Percentiles rank a stretch among this genome's conserved stretches.
Evolutionary conservation across 2,888 invertebrate species (phyloP).

Genomic region (Trichogramma dendrolimi): DNA sequence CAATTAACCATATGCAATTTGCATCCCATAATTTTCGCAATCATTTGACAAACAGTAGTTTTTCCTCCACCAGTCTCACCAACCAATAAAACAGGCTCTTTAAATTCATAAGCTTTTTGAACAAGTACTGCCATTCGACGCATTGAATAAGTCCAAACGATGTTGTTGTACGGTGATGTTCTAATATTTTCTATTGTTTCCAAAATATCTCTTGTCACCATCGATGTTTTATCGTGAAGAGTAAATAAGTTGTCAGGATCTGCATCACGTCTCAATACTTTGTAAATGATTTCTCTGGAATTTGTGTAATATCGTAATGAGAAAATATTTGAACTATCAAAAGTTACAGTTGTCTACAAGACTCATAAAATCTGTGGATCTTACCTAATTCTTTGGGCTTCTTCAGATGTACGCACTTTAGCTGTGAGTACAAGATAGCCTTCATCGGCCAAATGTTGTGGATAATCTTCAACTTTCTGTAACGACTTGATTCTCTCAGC

Average conservation of each 20-base stretch:
- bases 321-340: not conserved
- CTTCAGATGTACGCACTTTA: constrained; percentile 79
- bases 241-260: constrained; percentile 69
- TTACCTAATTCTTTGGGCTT: constrained; percentile 74
- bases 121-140: constrained; percentile 73
- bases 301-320: too few species aligned
- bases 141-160: constrained; percentile 95
- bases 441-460: constrained; percentile 93
- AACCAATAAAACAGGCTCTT: constrained; percentile 91
- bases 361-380: too few species aligned
- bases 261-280: constrained; percentile 74
- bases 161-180: constrained; percentile 64
- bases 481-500: constrained; percentile 86
- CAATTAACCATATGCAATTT: constrained; percentile 84
- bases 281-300: constrained; percentile 66
- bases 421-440: constrained; percentile 92
- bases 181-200: constrained; percentile 61
- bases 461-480: constrained; percentile 77
- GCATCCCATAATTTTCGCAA: constrained; percentile 66
- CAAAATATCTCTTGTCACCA: constrained; percentile 70
- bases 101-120: constrained; percentile 80
- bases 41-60: constrained; percentile 89
- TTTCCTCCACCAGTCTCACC: constrained; percentile 99
- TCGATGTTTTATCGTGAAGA: constrained; percentile 65
- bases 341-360: too few species aligned